Evolutionary conservation across 2,113 vertebrate species (phyloP).

Genomic region (Proteles cristata): DNA sequence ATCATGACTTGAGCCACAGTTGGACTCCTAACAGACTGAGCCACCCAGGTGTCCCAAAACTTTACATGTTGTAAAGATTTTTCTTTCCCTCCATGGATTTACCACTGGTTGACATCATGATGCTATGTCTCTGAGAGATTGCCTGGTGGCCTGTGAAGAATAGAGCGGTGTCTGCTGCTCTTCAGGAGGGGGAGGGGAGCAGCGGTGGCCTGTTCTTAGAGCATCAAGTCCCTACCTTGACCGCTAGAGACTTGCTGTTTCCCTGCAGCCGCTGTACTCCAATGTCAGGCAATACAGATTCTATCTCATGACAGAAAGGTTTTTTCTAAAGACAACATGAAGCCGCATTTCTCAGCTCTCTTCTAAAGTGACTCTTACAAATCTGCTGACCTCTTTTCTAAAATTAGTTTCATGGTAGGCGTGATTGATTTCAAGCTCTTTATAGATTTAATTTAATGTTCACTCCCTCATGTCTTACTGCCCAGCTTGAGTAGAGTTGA

Average conservation of each 20-base stretch:
- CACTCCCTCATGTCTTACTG: constrained; percentile 39
- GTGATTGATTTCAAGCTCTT: constrained; percentile 69
- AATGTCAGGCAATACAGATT: neutral
- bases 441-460: constrained; percentile 67
- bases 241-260: neutral
- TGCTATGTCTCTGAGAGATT: neutral
- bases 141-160: neutral
- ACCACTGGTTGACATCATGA: neutral
- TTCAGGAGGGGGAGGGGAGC: fast-evolving
- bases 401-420: constrained; percentile 67
- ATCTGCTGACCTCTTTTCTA: constrained; percentile 72
- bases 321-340: constrained; percentile 25
- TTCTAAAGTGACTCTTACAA: constrained; percentile 28
- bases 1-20: no score
- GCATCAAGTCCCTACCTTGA: neutral
- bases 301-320: neutral
- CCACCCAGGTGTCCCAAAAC: neutral
- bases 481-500: neutral
- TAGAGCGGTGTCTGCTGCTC: neutral
- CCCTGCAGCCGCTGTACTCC: neutral
- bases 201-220: neutral
- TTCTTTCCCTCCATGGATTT: neutral
- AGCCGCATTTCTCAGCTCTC: constrained; percentile 17
- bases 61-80: neutral
- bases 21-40: no score